Percentiles rank a stretch among this genome's conserved stretches.
phyloP scores from a whole-genome alignment of 2,888 invertebrate species.

The Aphodius granarius region DNA sequence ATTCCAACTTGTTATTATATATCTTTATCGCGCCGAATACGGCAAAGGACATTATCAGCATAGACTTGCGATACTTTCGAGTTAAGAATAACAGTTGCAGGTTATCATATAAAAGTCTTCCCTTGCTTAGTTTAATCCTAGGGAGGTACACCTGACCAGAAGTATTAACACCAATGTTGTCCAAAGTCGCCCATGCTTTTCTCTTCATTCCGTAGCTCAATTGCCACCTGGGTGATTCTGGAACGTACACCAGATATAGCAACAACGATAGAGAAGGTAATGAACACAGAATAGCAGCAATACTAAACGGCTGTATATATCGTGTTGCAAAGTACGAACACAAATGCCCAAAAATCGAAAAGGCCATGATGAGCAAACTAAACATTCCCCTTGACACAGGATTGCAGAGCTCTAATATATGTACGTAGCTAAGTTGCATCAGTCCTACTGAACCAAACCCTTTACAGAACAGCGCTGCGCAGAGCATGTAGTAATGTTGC shows the following conservation, averaged over 20 bases:
- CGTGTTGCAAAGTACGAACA: constrained; percentile 5
- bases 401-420: constrained; percentile 13
- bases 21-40: too few species aligned
- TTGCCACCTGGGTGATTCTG: constrained; percentile 24
- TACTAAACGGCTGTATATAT: not conserved
- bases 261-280: constrained; percentile 12
- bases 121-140: not conserved
- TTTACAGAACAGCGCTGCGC: not conserved
- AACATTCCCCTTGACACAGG: constrained; percentile 9
- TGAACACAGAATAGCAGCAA: not conserved
- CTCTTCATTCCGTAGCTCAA: constrained; percentile 23
- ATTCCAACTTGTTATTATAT: too few species aligned
- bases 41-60: not conserved
- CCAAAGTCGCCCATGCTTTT: constrained; percentile 20
- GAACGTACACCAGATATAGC: constrained; percentile 16
- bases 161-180: constrained; percentile 1
- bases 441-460: constrained; percentile 5
- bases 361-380: not conserved
- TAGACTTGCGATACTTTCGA: constrained; percentile 11
- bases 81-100: constrained; percentile 4
- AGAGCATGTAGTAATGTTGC: not conserved
- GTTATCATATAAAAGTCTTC: constrained; percentile 4
- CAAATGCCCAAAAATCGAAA: not conserved
- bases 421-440: constrained; percentile 13
- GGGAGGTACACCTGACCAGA: constrained; percentile 9